Conservation (phyloP, 1,140 invertebrate species). For the Homarus americanus region DNA sequence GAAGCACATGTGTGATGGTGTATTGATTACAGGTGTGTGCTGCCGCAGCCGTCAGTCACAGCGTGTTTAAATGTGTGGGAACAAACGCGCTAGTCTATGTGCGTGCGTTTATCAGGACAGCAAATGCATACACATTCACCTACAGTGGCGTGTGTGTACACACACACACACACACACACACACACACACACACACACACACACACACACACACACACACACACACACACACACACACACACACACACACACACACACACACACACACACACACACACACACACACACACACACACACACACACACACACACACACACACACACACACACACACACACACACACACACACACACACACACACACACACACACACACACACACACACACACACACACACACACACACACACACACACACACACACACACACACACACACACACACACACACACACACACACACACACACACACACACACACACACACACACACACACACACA, state of each 20-base stretch:
- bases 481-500: no score
- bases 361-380: conserved; percentile 26
- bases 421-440: conserved; percentile 28
- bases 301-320: conserved; percentile 17
- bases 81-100: no score
- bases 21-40: no score
- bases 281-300: conserved; percentile 37
- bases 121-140: neutral
- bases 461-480: conserved; percentile 27
- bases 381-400: conserved; percentile 41
- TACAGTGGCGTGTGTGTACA: neutral
- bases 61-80: no score
- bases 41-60: no score
- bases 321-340: conserved; percentile 33
- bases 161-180: conserved; percentile 1
- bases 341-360: conserved; percentile 34
- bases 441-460: conserved; percentile 7
- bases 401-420: conserved; percentile 38
- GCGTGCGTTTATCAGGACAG: no score
- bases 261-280: conserved; percentile 39
- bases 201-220: conserved; percentile 35
- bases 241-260: conserved; percentile 37
- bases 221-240: conserved; percentile 37
- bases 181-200: neutral
- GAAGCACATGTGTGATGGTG: no score